A percentile compares a stretch with the other conserved stretches of the same genome.
These are phyloP conservation scores for Corythornis madagascariensis DNA, from an alignment of 2,113 vertebrate genomes.

Conservation along the genomic window DNA sequence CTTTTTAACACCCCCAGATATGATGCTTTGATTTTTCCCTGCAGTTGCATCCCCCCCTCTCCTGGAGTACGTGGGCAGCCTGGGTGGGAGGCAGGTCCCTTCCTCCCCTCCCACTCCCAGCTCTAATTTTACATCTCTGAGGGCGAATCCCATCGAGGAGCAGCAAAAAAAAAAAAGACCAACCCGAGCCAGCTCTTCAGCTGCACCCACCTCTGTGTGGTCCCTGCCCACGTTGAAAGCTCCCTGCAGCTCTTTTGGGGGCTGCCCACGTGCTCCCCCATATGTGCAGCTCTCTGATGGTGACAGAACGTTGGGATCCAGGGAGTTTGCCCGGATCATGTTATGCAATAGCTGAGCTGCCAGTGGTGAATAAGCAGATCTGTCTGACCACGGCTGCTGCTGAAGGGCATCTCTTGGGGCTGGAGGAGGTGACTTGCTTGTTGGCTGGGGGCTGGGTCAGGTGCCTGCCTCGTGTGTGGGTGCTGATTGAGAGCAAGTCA, in stretches of 20 bases:
- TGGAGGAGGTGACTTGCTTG: neutral
- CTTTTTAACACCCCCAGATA: neutral
- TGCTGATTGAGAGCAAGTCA: neutral
- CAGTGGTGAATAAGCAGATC: neutral
- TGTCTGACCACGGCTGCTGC: neutral
- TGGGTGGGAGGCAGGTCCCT: neutral
- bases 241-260: neutral
- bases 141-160: fast-evolving
- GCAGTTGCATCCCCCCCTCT: neutral
- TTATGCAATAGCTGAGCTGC: neutral
- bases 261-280: neutral
- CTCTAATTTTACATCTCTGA: neutral
- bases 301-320: neutral
- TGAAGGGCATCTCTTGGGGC: slow-evolving; percentile 16
- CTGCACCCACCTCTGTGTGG: neutral
- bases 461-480: neutral
- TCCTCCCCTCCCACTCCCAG: neutral
- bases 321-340: neutral
- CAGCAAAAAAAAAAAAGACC: neutral
- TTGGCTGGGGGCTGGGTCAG: neutral
- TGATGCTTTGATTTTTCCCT: too few relatives aligned
- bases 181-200: fast-evolving
- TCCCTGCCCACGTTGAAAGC: neutral
- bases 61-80: neutral
- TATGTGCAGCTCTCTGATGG: fast-evolving